Base-by-base conservation (phyloP, 2,113 vertebrate species). In the Dasyornis broadbenti region DNA sequence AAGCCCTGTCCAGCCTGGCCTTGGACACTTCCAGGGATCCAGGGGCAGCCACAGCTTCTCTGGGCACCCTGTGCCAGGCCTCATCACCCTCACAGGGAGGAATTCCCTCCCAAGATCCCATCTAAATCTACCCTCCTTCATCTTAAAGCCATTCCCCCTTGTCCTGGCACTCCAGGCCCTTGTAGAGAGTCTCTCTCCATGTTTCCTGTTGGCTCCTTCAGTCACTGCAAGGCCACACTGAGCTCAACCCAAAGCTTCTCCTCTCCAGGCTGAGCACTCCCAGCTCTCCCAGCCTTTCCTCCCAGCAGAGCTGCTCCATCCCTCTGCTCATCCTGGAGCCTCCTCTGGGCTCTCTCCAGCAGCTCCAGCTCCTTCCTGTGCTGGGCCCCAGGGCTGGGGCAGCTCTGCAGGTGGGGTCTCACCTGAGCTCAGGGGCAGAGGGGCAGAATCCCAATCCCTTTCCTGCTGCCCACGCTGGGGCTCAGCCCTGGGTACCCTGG, bases 191-290 rank as follows among this genome's bases (percentile, higher is more conserved):
- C 18, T 39, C 28, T 45, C 19, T 39, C 28, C 16, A 2, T 17
- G 5, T 17, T n/a, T 26, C 4, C 1, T 75, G 9, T 5, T 3
- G 3, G 9, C 2, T 52, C 28, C 28, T 52, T 45, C 44, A 52
- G 37, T 5, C 0, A 0, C 37, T 65, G 42, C 0, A 28, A 44
- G 7, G 44, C 9, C 60, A 60, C 77, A 28, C 0, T 59, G 0
- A 4, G 33, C 2, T 75, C 20, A 30, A 33, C 23, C n/a, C 4
- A 3, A 0, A 50, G 4, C 15, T 47, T 63, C 28, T 52, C 54
- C 1, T 6, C 22, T 24, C 52, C 60, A 66, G 52, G 27, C 39
- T 59, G 68, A 42, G 16, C 59, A 65, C 13, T 6, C 15, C 76
- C 68, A 89, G 1, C 44, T 65, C 9, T 72, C 17, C 6, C 66